A percentile compares a stretch with the other conserved stretches of the same genome.
These are phyloP conservation scores for Propsilocerus akamusi DNA, from an alignment of 1,140 invertebrate species.

Conservation along the genomic window DNA sequence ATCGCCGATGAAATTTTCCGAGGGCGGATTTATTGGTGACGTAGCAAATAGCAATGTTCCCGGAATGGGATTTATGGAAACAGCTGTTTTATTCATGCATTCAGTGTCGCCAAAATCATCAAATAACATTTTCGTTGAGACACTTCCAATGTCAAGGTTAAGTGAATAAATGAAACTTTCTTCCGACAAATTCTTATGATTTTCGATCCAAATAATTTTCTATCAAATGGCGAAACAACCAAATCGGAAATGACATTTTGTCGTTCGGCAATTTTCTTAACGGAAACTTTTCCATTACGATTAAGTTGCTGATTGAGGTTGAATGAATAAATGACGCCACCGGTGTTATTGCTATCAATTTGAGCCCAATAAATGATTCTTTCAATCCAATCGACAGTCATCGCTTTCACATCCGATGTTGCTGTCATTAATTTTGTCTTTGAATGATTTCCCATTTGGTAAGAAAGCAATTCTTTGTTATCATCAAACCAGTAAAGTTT, in stretches of 20 bases:
- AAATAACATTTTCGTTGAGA: conserved; percentile 2
- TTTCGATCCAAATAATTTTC: conserved; percentile 15
- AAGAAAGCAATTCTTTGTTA: conserved; percentile 51
- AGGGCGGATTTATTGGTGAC: neutral
- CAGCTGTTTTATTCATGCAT: neutral
- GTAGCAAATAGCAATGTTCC: neutral
- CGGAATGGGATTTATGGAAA: neutral
- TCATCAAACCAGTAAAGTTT: conserved; percentile 72
- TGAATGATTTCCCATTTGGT: conserved; percentile 30
- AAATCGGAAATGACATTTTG: conserved; percentile 34
- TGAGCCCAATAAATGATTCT: conserved; percentile 66
- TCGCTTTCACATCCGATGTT: conserved; percentile 30
- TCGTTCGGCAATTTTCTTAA: conserved; percentile 10
- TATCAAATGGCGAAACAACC: conserved; percentile 44
- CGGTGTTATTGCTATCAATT: conserved; percentile 27
- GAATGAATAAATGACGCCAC: conserved; percentile 31
- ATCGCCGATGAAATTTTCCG: neutral
- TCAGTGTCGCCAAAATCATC: neutral
- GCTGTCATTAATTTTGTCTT: conserved; percentile 43
- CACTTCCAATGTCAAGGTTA: neutral
- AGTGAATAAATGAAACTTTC: neutral
- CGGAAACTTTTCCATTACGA: conserved; percentile 14
- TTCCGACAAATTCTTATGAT: conserved; percentile 6
- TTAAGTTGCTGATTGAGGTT: too few relatives aligned
- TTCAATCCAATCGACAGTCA: conserved; percentile 73